Evolutionary conservation across 2,797 vertebrate species (phyloP).

Genomic region (Molothrus aeneus): DNA sequence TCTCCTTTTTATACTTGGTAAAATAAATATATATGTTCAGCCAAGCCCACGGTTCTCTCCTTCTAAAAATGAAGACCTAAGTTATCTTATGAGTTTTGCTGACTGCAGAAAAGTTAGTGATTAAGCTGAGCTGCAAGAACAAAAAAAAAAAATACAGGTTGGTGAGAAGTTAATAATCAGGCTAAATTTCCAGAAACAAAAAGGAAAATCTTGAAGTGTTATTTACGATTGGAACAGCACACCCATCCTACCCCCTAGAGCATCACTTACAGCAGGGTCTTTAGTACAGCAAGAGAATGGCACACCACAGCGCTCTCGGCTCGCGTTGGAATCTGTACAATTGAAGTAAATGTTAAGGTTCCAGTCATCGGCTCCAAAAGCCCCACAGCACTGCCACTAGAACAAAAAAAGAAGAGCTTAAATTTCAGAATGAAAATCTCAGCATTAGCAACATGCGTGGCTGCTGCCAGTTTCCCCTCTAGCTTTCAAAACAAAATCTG

Average conservation of each 20-base stretch:
- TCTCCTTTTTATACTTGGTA: background rate
- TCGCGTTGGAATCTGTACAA: slow-evolving; percentile 97
- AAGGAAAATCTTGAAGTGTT: background rate
- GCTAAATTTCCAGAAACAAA: background rate
- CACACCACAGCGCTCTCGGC: slow-evolving; percentile 95
- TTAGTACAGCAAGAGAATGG: slow-evolving; percentile 99
- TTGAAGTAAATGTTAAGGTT: slow-evolving; percentile 99
- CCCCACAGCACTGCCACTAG: slow-evolving; percentile 98
- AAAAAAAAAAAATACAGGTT: background rate
- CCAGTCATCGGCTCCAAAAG: slow-evolving; percentile 97
- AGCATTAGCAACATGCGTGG: background rate
- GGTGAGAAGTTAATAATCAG: background rate
- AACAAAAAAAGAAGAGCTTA: slow-evolving; percentile 53
- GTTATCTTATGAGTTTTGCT: background rate
- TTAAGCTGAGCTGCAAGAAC: background rate
- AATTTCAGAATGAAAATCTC: background rate
- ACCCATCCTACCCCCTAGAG: background rate
- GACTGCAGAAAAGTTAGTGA: background rate
- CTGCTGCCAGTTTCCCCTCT: background rate
- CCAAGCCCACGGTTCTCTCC: background rate
- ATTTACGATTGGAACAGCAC: background rate
- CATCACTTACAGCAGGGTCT: slow-evolving; percentile 90
- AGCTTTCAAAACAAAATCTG: background rate
- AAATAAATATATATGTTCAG: background rate
- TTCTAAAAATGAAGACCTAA: background rate